These are phyloP conservation scores for Saccopteryx bilineata DNA, from an alignment of 2,113 vertebrate species.

Conservation along the genomic window DNA sequence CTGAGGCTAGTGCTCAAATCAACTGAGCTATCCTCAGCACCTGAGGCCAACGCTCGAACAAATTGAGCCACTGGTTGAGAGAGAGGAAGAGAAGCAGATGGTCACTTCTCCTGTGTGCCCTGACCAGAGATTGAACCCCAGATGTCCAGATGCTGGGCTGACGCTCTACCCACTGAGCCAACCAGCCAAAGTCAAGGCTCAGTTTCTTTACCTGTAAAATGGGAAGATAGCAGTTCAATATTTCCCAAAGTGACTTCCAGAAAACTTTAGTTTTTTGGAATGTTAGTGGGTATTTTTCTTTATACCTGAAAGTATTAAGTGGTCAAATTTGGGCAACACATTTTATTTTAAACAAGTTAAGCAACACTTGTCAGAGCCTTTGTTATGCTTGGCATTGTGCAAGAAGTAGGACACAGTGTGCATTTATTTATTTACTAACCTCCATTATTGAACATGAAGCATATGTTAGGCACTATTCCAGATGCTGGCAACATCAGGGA, in stretches of 20 bases:
- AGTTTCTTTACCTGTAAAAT: neutral
- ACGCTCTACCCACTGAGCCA: too few relatives aligned
- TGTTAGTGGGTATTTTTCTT: neutral
- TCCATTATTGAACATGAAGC: neutral
- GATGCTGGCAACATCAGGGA: neutral
- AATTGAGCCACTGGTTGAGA: too few relatives aligned
- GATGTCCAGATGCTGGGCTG: too few relatives aligned
- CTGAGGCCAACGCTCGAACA: too few relatives aligned
- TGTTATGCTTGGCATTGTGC: neutral
- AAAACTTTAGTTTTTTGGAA: neutral
- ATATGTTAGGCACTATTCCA: neutral
- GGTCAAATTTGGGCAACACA: neutral
- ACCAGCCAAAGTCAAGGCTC: neutral
- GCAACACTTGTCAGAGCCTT: neutral
- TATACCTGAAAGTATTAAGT: neutral
- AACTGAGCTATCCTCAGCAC: too few relatives aligned
- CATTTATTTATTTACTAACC: neutral
- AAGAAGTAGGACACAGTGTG: neutral
- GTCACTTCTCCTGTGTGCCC: too few relatives aligned
- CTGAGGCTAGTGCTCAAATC: too few relatives aligned
- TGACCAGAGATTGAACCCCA: too few relatives aligned
- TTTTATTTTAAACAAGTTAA: neutral
- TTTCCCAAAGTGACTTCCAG: constrained; percentile 22
- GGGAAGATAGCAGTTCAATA: neutral
- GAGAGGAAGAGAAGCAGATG: too few relatives aligned